These are phyloP conservation scores for Hesperia comma DNA, from an alignment of 2,888 invertebrate species.

Conservation along the genomic window DNA sequence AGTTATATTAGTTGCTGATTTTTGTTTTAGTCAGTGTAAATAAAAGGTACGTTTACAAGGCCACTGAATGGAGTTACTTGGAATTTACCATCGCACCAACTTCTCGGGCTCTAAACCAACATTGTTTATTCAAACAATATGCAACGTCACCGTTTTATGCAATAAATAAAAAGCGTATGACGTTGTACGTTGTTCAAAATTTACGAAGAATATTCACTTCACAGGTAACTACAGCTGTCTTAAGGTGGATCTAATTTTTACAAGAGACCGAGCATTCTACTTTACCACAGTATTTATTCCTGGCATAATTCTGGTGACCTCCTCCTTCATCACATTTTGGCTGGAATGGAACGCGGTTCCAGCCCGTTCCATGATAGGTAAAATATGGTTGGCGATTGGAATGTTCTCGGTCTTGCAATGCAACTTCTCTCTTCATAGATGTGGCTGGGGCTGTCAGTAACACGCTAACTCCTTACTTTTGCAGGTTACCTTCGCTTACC, in stretches of 20 bases:
- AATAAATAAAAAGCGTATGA: constrained; percentile 37
- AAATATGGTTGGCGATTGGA: constrained; percentile 73
- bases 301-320: constrained; percentile 94
- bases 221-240: constrained; percentile 95
- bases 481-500: constrained; percentile 66
- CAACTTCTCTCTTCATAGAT: constrained; percentile 67
- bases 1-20: constrained; percentile 63
- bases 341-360: constrained; percentile 96
- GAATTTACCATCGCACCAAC: constrained; percentile 59
- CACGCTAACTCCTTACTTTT: constrained; percentile 68
- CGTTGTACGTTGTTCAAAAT: constrained; percentile 53
- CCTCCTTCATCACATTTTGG: constrained; percentile 95
- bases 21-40: constrained; percentile 62
- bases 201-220: constrained; percentile 70
- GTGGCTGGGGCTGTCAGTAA: constrained; percentile 74
- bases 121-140: constrained; percentile 43
- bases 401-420: constrained; percentile 72
- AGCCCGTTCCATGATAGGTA: constrained; percentile 95
- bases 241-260: constrained; percentile 93
- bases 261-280: constrained; percentile 94
- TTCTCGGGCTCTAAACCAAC: constrained; percentile 53
- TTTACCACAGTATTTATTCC: constrained; percentile 96
- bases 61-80: constrained; percentile 84
- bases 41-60: constrained; percentile 69
- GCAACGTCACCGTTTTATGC: constrained; percentile 40